Conservation (phyloP, 2,888 invertebrate genomes). For the Ctena decussata region DNA sequence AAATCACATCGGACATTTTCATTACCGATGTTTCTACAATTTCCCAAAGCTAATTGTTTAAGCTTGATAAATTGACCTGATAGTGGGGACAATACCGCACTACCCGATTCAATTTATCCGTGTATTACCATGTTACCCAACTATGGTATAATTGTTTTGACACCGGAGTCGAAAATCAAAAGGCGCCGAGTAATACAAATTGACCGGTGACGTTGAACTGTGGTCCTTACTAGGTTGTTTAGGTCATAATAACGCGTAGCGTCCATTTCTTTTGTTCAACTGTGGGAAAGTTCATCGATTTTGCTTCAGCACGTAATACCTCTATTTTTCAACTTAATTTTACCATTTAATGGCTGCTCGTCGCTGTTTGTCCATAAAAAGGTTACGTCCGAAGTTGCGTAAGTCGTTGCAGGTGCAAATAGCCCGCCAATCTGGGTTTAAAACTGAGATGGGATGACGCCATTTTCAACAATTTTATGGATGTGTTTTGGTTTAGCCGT, state of each 20-base stretch:
- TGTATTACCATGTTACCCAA: constrained; percentile 48
- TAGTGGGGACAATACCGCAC: constrained; percentile 2
- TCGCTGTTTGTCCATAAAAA: background rate
- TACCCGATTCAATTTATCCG: background rate
- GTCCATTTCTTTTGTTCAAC: constrained; percentile 37
- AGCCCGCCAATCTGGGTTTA: background rate
- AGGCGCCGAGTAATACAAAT: constrained; percentile 31
- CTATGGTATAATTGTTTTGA: constrained; percentile 61
- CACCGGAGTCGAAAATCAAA: constrained; percentile 50
- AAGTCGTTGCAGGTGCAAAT: background rate
- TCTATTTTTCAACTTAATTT: constrained; percentile 57
- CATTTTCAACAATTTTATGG: no score
- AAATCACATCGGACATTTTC: background rate
- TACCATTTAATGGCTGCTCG: constrained; percentile 35
- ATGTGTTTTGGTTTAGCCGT: no score
- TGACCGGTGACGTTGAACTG: constrained; percentile 26
- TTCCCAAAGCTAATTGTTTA: background rate
- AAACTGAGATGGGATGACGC: background rate
- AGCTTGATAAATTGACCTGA: background rate
- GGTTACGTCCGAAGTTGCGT: background rate
- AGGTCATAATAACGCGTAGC: background rate
- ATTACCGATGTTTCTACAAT: background rate
- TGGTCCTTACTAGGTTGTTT: background rate
- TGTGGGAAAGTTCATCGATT: constrained; percentile 58
- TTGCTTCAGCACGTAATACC: constrained; percentile 48